Base-by-base conservation (phyloP, 1,140 invertebrate species). In the Neodiprion virginianus region DNA sequence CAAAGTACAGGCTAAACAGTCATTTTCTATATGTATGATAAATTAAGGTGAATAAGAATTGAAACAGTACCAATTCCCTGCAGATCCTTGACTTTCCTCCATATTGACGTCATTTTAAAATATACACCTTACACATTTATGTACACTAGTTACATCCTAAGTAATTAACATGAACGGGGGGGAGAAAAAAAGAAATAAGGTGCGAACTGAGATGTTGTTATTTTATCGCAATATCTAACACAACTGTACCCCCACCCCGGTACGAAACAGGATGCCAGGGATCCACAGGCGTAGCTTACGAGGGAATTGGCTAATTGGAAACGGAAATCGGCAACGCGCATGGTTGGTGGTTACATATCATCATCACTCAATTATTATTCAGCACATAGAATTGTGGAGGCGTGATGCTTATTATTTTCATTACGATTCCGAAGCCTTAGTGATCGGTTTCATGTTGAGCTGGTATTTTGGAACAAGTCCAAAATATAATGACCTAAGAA, bases 81-180 rank as follows among this genome's bases (percentile, higher is more conserved):
- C 75, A 82, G 76, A 76, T 84, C 82, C 50, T 81, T 79, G 67
- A 84, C 67, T 66, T 71, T 79, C 53, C 74, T 79, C 83, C 83
- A 84, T 79, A 76, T 79, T 77, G 78, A 77, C 74, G 79, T 79
- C 74, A 79, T 80, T 75, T 75, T 77, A 76, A 76, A 75, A 23
- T 71, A 74, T 66, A 12, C n/a, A 74, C 21, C 48, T 73, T 73
- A 72, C 74, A 76, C 67, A 68, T 40, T n/a, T 81, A 79, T 79
- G 67, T 79, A 81, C 78, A 78, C 65, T 78, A 78, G 76, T 81
- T 77, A 78, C 80, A 81, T 81, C 67, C 76, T 79, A 78, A 74
- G 53, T 72, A 14, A 40, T 40, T 40, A 40, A 40, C 1, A 40
- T 40, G 28, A 40, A 40, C 5, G 5, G 17, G 17, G 17, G 17